These are phyloP conservation scores for Cecropterus lyciades DNA, from an alignment of 1,140 invertebrate genomes.

Conservation along the genomic window DNA sequence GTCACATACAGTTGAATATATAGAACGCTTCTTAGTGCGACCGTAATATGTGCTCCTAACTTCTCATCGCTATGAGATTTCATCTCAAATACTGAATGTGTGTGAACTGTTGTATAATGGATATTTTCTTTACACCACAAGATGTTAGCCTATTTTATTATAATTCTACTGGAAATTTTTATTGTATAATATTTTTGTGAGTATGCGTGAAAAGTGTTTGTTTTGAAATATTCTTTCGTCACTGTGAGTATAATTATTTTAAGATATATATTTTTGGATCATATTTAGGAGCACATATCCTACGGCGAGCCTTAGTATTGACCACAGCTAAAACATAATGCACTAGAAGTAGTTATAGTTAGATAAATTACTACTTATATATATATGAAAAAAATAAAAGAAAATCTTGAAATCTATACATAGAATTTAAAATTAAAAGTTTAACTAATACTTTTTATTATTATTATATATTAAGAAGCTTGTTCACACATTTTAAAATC, in stretches of 20 bases:
- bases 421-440: slow-evolving; percentile 82
- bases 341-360: slow-evolving; percentile 80
- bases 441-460: slow-evolving; percentile 83
- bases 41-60: slow-evolving; percentile 59
- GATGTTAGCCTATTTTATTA: slow-evolving; percentile 37
- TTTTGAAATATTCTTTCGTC: slow-evolving; percentile 27
- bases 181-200: slow-evolving; percentile 34
- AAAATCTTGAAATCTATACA: slow-evolving; percentile 82
- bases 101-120: slow-evolving; percentile 14
- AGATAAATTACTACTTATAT: slow-evolving; percentile 81
- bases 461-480: slow-evolving; percentile 69
- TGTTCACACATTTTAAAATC: slow-evolving; percentile 84
- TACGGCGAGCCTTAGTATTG: slow-evolving; percentile 68
- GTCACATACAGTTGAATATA: slow-evolving; percentile 66
- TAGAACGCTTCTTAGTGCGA: slow-evolving; percentile 74
- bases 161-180: slow-evolving; percentile 29
- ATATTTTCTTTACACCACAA: slow-evolving; percentile 35
- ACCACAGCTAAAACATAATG: slow-evolving; percentile 81
- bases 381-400: slow-evolving; percentile 70
- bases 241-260: slow-evolving; percentile 27
- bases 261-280: slow-evolving; percentile 32
- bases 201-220: slow-evolving; percentile 23
- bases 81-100: slow-evolving; percentile 18
- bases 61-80: slow-evolving; percentile 30
- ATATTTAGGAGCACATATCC: slow-evolving; percentile 51